phyloP scores from a whole-genome alignment of 2,113 vertebrate genomes.

The Oncorhynchus masou region DNA sequence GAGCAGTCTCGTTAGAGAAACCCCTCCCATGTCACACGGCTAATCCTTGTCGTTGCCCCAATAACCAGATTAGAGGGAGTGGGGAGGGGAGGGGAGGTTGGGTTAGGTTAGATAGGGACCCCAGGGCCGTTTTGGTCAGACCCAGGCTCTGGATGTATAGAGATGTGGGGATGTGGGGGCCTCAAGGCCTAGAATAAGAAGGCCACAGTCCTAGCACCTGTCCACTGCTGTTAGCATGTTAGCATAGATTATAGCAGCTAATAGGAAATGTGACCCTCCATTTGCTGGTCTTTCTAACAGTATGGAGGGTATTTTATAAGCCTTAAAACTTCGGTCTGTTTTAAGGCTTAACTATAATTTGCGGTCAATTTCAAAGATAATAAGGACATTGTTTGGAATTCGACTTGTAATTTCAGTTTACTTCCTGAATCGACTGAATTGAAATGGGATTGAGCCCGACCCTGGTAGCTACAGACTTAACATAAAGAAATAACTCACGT shows the following conservation, averaged over 20 bases:
- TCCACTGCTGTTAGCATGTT: constrained; percentile 55
- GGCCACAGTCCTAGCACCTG: constrained; percentile 34
- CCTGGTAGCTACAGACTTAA: neutral
- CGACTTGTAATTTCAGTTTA: too few relatives aligned
- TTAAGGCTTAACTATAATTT: too few relatives aligned
- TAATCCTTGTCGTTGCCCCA: constrained; percentile 67
- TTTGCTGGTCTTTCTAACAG: neutral
- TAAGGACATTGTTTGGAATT: too few relatives aligned
- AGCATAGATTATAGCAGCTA: neutral
- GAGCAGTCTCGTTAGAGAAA: constrained; percentile 63
- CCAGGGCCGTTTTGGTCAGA: neutral
- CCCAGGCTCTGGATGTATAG: neutral
- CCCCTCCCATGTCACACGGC: constrained; percentile 54
- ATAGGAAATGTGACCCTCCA: neutral
- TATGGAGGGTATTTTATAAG: neutral
- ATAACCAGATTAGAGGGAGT: constrained; percentile 71
- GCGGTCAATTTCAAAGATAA: too few relatives aligned
- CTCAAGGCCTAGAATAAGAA: constrained; percentile 46
- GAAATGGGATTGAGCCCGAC: neutral
- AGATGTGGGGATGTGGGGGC: neutral
- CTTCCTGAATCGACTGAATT: too few relatives aligned
- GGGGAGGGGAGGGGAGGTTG: constrained; percentile 7
- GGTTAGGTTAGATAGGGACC: constrained; percentile 40
- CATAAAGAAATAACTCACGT: neutral
- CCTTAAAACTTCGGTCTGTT: neutral